Evolutionary conservation across 2,797 vertebrate genomes (phyloP), one percentile per base, ranked within the genome.

Genomic region (Mastacembelus armatus): DNA sequence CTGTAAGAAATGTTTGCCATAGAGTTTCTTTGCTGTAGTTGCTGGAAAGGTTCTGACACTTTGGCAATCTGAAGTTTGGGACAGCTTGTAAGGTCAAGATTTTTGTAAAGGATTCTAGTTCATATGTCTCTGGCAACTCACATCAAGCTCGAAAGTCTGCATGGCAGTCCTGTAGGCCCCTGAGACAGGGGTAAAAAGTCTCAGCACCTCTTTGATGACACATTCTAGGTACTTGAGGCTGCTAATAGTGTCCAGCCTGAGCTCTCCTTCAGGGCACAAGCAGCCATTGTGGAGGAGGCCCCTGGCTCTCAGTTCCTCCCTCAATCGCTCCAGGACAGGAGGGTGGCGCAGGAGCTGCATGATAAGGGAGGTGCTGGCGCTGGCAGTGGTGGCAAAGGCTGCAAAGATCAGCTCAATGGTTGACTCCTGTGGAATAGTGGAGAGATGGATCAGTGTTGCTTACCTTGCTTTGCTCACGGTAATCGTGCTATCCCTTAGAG

Each of bases 371-470:
- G 98, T 99, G 90, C 96, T 98, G 65, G 97, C 95, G 0, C 97
- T 99, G 73, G 98, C 96, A 0, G 97, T 99, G 66, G 98, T 99
- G 73, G 97, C 97, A 0, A 98, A 98, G 71, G 97, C 95, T 0
- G 98, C 98, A 0, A 99, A 99, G 89, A 99, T 98, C 79, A 99
- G 88, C 88, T 99, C 98, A 16, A 99, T 91, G 24, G 97, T 98
- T 2, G 95, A 91, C 78, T 95, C 94, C 93, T 94, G 63, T 4
- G 15, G 45, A 26, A 14, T 0, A 9, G 40, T 0, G 27, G 26
- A 21, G 14, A 58, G 42, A 14, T 0, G n/a, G n/a, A n/a, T n/a
- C n/a, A 0, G 24, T n/a, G 2, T 15, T 29, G 3, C 40, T 30
- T 7, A 12, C 27, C 15, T 39, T 29, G 5, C 7, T 36, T 1